These are phyloP conservation scores for Microcebus ravelobensis DNA, from an alignment of 2,113 vertebrate species.

Conservation along the genomic window DNA sequence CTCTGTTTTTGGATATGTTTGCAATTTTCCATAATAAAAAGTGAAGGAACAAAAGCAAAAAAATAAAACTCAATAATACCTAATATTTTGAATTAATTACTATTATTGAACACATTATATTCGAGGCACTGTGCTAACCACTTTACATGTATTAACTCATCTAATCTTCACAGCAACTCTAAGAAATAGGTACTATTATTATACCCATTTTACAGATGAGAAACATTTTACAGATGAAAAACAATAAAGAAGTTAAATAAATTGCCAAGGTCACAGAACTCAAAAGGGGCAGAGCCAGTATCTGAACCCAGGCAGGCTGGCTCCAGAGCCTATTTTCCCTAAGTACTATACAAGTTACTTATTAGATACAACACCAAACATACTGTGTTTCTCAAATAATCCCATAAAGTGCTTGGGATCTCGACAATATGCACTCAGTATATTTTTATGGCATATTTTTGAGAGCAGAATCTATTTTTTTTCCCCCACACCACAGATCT, in stretches of 20 bases:
- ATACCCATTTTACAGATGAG: conserved; percentile 32
- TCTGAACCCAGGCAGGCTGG: not conserved
- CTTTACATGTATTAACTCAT: not conserved
- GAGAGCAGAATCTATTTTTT: not conserved
- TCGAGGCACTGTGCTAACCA: not conserved
- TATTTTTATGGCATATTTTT: not conserved
- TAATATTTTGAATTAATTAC: not conserved
- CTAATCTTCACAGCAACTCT: not conserved
- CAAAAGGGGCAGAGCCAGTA: not conserved
- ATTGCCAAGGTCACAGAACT: not conserved
- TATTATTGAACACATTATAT: not conserved
- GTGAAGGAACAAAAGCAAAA: not conserved
- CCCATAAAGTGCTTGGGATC: not conserved
- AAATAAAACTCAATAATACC: not conserved
- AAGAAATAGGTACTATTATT: not conserved
- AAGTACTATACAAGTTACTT: not conserved
- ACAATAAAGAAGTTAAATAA: not conserved
- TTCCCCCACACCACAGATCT: not conserved
- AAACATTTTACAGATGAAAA: not conserved
- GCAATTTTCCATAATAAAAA: not conserved
- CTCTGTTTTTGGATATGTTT: not conserved
- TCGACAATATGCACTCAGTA: not conserved
- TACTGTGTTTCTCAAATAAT: no score
- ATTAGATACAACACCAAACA: not conserved
- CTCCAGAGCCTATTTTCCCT: not conserved